Percentiles rank a stretch among this genome's conserved stretches.
Conservation (phyloP, 2,888 invertebrate species). For the Ischnura elegans region DNA sequence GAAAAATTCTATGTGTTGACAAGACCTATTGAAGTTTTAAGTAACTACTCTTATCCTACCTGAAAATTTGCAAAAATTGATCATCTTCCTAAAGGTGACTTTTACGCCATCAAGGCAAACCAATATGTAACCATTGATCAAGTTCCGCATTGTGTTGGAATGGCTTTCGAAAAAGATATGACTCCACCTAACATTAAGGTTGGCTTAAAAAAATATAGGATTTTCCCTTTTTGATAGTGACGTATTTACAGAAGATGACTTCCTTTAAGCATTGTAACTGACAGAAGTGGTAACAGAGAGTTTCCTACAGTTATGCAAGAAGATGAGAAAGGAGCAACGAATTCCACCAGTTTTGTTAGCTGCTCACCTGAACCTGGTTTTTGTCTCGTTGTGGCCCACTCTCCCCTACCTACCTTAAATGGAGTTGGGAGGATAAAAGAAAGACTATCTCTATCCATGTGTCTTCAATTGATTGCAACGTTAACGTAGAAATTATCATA, state of each 20-base stretch:
- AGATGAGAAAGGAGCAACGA: background rate
- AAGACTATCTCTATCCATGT: too few relatives aligned
- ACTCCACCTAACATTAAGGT: conserved; percentile 75
- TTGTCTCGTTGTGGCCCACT: too few relatives aligned
- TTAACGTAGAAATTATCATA: too few relatives aligned
- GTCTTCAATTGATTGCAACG: too few relatives aligned
- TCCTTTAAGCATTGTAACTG: conserved; percentile 72
- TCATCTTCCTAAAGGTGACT: too few relatives aligned
- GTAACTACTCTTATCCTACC: too few relatives aligned
- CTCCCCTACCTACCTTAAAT: too few relatives aligned
- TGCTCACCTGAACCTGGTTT: background rate
- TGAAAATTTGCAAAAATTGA: too few relatives aligned
- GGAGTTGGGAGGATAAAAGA: too few relatives aligned
- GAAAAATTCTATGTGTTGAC: too few relatives aligned
- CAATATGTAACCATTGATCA: conserved; percentile 76
- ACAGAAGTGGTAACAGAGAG: conserved; percentile 66
- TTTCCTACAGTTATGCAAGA: background rate
- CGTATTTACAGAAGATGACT: conserved; percentile 74
- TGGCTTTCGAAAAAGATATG: conserved; percentile 73
- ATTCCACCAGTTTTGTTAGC: background rate
- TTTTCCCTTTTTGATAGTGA: conserved; percentile 74
- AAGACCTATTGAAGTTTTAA: too few relatives aligned
- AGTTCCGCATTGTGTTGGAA: conserved; percentile 73
- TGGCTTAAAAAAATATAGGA: conserved; percentile 74
- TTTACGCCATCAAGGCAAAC: conserved; percentile 75